Percentiles rank a stretch among this genome's conserved stretches.
phyloP scores from a whole-genome alignment of 2,113 vertebrate genomes.

The Fulica atra region DNA sequence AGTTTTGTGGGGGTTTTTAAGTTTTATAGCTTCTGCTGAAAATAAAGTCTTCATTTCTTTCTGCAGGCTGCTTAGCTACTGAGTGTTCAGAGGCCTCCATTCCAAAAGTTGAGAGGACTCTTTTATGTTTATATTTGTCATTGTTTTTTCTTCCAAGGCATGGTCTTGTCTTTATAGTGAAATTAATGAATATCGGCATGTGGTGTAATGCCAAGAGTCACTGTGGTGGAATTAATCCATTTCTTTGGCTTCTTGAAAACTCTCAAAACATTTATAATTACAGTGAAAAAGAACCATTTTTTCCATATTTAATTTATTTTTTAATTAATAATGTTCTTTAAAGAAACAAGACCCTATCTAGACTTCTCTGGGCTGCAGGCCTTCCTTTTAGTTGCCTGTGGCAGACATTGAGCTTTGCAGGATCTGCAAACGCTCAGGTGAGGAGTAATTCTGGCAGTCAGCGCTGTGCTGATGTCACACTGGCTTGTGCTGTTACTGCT shows the following conservation, averaged over 20 bases:
- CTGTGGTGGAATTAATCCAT: not conserved
- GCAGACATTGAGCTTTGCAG: not conserved
- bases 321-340: not conserved
- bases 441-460: not conserved
- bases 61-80: not conserved
- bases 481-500: not conserved
- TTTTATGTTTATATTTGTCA: not conserved
- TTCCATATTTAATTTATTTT: not conserved
- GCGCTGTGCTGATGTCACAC: not conserved
- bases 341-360: not conserved
- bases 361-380: not conserved
- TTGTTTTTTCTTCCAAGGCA: not conserved
- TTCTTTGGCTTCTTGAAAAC: not conserved
- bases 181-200: not conserved
- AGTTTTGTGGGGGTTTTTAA: not conserved
- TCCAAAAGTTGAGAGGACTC: not conserved
- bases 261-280: not conserved
- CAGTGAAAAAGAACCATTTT: not conserved
- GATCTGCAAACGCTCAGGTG: not conserved
- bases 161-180: not conserved
- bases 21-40: not conserved
- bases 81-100: not conserved
- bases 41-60: not conserved
- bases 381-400: not conserved
- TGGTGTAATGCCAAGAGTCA: not conserved